Base-by-base conservation (phyloP, 2,113 vertebrate genomes). In the Thamnophis sirtalis region DNA sequence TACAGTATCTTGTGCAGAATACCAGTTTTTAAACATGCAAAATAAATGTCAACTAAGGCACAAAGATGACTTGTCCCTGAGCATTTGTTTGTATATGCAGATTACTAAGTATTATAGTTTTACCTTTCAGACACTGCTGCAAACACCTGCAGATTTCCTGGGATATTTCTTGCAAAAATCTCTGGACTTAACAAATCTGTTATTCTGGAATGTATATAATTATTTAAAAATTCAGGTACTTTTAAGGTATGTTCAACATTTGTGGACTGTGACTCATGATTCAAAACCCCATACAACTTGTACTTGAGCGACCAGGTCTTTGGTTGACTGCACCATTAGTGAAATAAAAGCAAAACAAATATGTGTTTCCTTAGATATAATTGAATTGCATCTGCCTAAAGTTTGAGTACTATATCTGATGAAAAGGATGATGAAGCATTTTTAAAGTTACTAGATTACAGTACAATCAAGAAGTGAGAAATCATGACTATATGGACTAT, bases 381-480 rank as follows among this genome's bases (percentile, higher is more conserved):
- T 28, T 63, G 58, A 63, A 63, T 28, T 63, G 9, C 58, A 63
- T 63, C 58, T 63, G 58, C 9, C 26, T 9, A 11, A 4, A 63
- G 26, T 28, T 63, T 28, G 26, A 63, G 58, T 63, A 26, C 58
- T 98, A 26, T 26, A 93, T 26, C 98, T 97, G 94, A 96, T 99
- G 97, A 96, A 94, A 97, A 95, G 97, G 93, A 94, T 99, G 9
- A 96, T 98, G 90, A 97, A 98, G 90, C 96, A 98, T 88, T 96
- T 97, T 97, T 94, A 98, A 91, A 93, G 6, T 96, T 50, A 97
- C 98, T 1, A 92, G 97, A 88, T 98, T 98, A 96, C 98, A 92
- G 95, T 98, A 95, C 96, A 98, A 93, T 98, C 98, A 95, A 96
- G 96, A 9, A 97, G 98, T 43, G 1, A 98, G 94, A 99, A 99